phyloP scores from a whole-genome alignment of 2,113 vertebrate species.

The Psettodes erumei region DNA sequence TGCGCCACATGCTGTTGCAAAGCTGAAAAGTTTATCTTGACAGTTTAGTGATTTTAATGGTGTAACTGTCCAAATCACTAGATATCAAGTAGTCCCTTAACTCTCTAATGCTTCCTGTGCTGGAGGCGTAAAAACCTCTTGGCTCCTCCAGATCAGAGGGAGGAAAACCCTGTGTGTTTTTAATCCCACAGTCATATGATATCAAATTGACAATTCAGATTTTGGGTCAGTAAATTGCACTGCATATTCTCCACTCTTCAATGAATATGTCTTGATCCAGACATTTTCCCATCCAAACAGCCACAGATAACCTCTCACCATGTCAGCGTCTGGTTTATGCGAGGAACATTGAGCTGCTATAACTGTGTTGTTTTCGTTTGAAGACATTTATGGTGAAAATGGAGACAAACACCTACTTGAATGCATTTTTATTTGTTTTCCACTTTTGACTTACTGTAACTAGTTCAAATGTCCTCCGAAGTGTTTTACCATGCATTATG shows the following conservation, averaged over 20 bases:
- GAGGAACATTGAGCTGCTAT: slow-evolving; percentile 41
- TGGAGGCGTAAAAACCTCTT: slow-evolving; percentile 8
- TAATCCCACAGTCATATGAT: slow-evolving; percentile 29
- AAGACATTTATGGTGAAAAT: slow-evolving; percentile 57
- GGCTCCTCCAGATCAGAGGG: slow-evolving; percentile 11
- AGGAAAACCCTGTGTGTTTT: slow-evolving; percentile 22
- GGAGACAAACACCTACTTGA: slow-evolving; percentile 28
- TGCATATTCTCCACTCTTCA: slow-evolving; percentile 8
- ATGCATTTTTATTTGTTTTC: slow-evolving; percentile 52
- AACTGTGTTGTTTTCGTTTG: slow-evolving; percentile 38
- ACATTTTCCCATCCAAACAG: slow-evolving; percentile 32
- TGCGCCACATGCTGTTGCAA: slow-evolving; percentile 4
- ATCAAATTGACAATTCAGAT: slow-evolving; percentile 35
- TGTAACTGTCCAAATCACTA: slow-evolving; percentile 32
- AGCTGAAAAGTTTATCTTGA: slow-evolving; percentile 39
- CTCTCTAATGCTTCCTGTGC: slow-evolving; percentile 21
- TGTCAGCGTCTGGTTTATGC: slow-evolving; percentile 56
- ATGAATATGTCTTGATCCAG: slow-evolving; percentile 32
- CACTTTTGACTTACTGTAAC: neutral
- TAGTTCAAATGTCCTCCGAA: slow-evolving; percentile 15
- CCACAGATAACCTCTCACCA: slow-evolving; percentile 56
- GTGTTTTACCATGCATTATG: slow-evolving; percentile 5
- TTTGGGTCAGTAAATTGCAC: slow-evolving; percentile 22
- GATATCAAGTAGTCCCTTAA: slow-evolving; percentile 22
- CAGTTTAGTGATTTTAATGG: slow-evolving; percentile 34